Conservation (phyloP, 2,797 vertebrate species). For the Melopsittacus undulatus region DNA sequence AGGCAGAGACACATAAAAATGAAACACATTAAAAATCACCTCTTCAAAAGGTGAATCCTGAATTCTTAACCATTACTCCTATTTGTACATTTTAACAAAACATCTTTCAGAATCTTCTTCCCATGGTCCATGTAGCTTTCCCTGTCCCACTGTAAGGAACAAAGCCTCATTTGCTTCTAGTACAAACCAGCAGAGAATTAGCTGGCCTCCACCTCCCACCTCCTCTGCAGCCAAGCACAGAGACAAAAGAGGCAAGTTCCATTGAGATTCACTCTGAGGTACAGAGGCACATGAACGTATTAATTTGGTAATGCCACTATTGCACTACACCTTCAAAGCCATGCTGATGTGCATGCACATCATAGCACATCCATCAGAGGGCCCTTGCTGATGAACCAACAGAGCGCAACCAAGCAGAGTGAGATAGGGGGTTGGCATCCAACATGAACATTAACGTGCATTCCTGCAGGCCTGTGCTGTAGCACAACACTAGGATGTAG, state of each 20-base stretch:
- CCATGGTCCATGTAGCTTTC: too few species aligned
- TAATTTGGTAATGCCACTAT: neutral
- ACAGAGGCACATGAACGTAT: neutral
- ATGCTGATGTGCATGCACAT: neutral
- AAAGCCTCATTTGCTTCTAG: neutral
- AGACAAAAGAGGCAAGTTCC: neutral
- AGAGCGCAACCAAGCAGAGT: neutral
- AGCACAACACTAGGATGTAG: rapidly evolving
- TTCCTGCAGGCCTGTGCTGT: neutral
- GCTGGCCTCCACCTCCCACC: neutral
- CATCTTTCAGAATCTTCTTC: neutral
- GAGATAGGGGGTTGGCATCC: neutral
- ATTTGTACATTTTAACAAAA: rapidly evolving
- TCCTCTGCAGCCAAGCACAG: neutral
- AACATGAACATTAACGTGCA: neutral
- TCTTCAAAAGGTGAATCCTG: neutral
- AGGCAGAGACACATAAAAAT: neutral
- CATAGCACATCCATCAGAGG: neutral
- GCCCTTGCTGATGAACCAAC: neutral
- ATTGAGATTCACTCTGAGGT: neutral
- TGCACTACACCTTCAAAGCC: neutral
- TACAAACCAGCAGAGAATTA: neutral
- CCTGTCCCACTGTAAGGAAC: neutral
- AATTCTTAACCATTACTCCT: neutral
- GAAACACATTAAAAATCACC: neutral